Evolutionary conservation across 2,113 vertebrate species (phyloP), one percentile per base, ranked within the genome.

Genomic region (Spheniscus mendiculus): DNA sequence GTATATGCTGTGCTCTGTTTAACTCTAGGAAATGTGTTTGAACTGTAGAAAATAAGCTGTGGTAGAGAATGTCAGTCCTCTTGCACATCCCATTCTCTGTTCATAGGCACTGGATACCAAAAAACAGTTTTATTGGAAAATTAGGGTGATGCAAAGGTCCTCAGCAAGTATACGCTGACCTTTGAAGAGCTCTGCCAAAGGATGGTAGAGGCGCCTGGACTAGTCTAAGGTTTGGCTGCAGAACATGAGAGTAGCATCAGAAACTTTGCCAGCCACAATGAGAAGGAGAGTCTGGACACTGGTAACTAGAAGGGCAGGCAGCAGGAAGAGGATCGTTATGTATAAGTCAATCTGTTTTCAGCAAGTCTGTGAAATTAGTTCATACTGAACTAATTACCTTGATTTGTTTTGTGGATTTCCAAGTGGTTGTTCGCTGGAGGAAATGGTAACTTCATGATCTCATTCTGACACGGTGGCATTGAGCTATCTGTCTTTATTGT

Each of bases 401-500:
- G 56, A 58, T 89, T 82, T 78, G 32, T 47, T 91, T 82, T 74
- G 18, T 52, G 30, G 47, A 83, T 70, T 91, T 93, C 78, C 47
- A 67, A 44, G 52, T 71, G 47, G 40, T 85, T 85, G 30, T 74
- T 79, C 7, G 1, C 40, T 61, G 67, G 20, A 65, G 53, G 77
- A 96, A 90, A 56, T 19, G 5, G 17, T 55, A 80, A 67, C 69
- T 53, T 65, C 47, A 30, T 72, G 50, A 50, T 85, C 32, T 94
- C 44, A 29, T 80, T 58, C 26, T 79, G 67, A 90, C 78, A 82
- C n/a, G 42, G 2, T 65, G 38, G 36, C 18, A 73, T 23, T 97
- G 69, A 96, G 21, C 8, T 92, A 12, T 66, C 50, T 89, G 47
- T 89, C 78, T 96, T 93, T 77, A 78, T 95, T 97, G 69, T 98